Percentiles rank a stretch among this genome's conserved stretches.
Conservation (phyloP, 2,113 vertebrate species). For the Gallinago media region DNA sequence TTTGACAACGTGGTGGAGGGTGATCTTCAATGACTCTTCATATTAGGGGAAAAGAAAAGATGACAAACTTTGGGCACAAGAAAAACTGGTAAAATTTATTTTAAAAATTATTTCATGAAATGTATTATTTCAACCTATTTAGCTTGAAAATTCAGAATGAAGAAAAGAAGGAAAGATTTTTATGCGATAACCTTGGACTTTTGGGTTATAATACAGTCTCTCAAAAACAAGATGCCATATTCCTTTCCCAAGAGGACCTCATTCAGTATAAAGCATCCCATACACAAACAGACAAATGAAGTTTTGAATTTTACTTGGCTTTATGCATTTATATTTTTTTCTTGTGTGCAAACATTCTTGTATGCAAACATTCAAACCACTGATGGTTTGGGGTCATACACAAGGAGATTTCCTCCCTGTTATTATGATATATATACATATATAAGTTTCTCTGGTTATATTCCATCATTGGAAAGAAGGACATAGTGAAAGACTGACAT, state of each 20-base stretch:
- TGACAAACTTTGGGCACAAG: neutral
- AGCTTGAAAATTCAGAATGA: neutral
- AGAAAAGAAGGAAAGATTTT: neutral
- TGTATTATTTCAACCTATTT: neutral
- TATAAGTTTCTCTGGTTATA: neutral
- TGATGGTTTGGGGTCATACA: neutral
- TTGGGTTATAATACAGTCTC: neutral
- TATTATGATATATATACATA: neutral
- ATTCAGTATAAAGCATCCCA: neutral
- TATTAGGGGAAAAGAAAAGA: neutral
- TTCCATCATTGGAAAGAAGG: neutral
- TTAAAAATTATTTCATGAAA: fast-evolving
- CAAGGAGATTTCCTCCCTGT: neutral
- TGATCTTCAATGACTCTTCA: neutral
- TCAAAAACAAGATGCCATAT: neutral
- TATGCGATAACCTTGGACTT: neutral
- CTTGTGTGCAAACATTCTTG: neutral
- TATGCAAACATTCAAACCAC: neutral
- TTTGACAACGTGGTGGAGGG: fast-evolving
- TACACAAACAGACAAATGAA: neutral
- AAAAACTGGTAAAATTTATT: neutral
- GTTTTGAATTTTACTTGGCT: neutral
- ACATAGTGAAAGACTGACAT: neutral
- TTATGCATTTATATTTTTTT: neutral
- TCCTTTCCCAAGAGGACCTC: neutral